Base-by-base conservation (phyloP, 2,113 vertebrate species). In the Pelusios castaneus region DNA sequence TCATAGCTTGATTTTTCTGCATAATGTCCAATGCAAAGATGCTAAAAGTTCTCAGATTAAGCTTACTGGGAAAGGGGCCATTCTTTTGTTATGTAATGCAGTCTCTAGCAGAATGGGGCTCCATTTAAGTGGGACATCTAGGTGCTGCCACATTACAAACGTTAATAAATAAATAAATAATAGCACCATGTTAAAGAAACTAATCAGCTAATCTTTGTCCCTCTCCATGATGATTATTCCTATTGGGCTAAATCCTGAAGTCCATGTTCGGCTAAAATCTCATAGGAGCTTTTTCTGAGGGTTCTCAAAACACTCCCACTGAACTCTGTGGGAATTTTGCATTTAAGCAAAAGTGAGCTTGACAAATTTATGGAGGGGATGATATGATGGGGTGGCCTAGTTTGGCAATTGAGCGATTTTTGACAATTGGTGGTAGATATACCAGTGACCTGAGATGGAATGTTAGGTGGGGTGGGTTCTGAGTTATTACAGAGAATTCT, bases 51-150 rank as follows among this genome's bases (percentile, higher is more conserved):
- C 16, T 78, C 45, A 51, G 8, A 49, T 45, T 78, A 78, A 45
- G 16, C 7, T 24, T 78, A 13, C 29, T 0, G 2, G 12, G 8
- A 24, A 75, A 78, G 2, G 5, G 16, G 8, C 9, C 8, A 45
- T 43, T 7, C 78, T 58, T 16, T 24, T 84, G n/a, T 47, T 41
- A 1, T 9, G 2, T 2, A 4, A 54, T 10, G 19, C 63, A 73
- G 22, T 41, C 38, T 41, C 4, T 10, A 76, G 51, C 2, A 51
- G 17, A 78, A 67, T 58, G 86, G 19, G 80, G 8, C 9, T 41
- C 58, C 34, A 58, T 27, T 5, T 4, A 45, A 11, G 14, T 31
- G 29, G 31, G 19, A 41, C 13, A 47, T 60, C 51, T n/a, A 21
- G 4, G 6, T 10, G 55, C 70, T 85, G 60, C 45, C 73, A 55